A percentile compares a stretch with the other conserved stretches of the same genome.
Evolutionary conservation across 2,888 invertebrate species (phyloP).

Genomic region (Hydrotaea cyrtoneurina): DNA sequence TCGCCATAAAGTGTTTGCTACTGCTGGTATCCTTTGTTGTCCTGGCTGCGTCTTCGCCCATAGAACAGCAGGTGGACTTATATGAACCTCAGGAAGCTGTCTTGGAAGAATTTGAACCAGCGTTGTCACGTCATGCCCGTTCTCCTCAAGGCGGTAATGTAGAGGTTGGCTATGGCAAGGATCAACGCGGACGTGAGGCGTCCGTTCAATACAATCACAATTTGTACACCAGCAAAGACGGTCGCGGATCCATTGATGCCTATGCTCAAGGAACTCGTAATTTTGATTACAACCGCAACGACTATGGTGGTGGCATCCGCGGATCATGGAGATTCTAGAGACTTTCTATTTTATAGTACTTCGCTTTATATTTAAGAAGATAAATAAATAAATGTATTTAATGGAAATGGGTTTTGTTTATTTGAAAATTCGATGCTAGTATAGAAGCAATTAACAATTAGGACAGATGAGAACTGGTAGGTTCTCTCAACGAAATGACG

Average conservation of each 20-base stretch:
- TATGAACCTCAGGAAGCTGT: not conserved
- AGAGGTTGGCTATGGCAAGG: not conserved
- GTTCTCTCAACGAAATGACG: too few species aligned
- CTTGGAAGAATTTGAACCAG: not conserved
- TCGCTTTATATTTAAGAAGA: too few species aligned
- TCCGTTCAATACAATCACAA: constrained; percentile 72
- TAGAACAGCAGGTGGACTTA: not conserved
- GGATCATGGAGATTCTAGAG: constrained; percentile 43
- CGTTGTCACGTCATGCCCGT: constrained; percentile 59
- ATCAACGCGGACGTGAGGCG: constrained; percentile 63
- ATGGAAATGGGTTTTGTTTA: too few species aligned
- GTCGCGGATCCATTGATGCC: constrained; percentile 72
- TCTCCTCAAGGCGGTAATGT: constrained; percentile 66
- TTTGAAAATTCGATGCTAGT: too few species aligned
- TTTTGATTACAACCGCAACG: constrained; percentile 52
- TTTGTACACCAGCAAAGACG: constrained; percentile 70
- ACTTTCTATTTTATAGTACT: too few species aligned
- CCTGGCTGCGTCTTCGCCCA: not conserved
- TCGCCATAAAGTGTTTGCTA: not conserved
- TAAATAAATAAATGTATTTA: too few species aligned
- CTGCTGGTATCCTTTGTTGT: constrained; percentile 1
- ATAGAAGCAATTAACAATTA: too few species aligned
- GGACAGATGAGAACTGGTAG: too few species aligned
- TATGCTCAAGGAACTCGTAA: constrained; percentile 71
- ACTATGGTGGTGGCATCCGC: constrained; percentile 39